These are phyloP conservation scores for Neoseiulus cucumeris DNA, from an alignment of 1,140 invertebrate species.

Conservation along the genomic window DNA sequence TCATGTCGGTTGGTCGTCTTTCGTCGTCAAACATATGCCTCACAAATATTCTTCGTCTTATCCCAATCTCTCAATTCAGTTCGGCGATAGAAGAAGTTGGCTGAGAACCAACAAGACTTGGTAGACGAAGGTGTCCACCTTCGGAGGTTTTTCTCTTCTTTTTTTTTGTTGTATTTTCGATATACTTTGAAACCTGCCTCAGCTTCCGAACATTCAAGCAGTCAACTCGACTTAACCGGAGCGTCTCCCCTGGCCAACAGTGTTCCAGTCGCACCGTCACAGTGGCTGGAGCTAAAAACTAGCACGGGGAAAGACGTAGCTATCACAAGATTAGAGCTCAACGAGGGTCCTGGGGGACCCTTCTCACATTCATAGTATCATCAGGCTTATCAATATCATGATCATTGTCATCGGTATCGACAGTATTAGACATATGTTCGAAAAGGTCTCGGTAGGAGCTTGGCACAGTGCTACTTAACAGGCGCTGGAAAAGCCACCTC, in stretches of 20 bases:
- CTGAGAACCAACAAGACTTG: neutral
- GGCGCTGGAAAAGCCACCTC: neutral
- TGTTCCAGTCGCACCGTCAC: neutral
- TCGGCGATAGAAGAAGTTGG: neutral
- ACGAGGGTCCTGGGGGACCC: neutral
- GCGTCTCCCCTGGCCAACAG: constrained; percentile 8
- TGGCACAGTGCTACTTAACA: neutral
- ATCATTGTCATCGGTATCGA: neutral
- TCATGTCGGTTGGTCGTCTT: neutral
- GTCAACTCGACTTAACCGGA: constrained; percentile 11
- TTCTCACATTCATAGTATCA: neutral
- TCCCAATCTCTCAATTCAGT: neutral
- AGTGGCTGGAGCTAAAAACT: constrained; percentile 2
- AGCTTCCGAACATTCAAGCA: constrained; percentile 8
- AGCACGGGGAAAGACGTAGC: neutral
- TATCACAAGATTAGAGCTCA: constrained; percentile 11
- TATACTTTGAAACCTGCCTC: constrained; percentile 12
- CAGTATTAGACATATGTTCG: neutral
- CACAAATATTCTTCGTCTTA: neutral
- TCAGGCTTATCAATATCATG: neutral
- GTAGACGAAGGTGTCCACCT: neutral
- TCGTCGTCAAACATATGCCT: neutral
- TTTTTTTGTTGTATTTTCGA: neutral
- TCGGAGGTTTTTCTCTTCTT: neutral
- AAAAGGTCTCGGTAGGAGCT: neutral